A percentile compares a stretch with the other conserved stretches of the same genome.
phyloP scores from a whole-genome alignment of 2,888 invertebrate genomes.

The Caenorhabditis panamensis region DNA sequence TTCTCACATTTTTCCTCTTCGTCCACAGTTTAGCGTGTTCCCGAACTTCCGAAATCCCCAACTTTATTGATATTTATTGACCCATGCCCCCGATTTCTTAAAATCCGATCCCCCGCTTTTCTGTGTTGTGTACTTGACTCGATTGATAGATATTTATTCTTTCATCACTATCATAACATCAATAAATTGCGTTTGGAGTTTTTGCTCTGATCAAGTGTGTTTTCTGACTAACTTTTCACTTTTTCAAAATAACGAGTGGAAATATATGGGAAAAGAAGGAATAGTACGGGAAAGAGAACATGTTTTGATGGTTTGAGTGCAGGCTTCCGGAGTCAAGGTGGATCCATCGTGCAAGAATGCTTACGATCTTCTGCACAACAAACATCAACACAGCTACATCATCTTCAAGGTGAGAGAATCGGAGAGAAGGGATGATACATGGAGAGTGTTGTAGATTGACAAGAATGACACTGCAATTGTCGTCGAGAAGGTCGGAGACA shows the following conservation, averaged over 20 bases:
- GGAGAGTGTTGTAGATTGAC: slow-evolving; percentile 69
- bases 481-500: slow-evolving; percentile 81
- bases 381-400: slow-evolving; percentile 80
- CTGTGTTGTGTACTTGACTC: slow-evolving; percentile 17
- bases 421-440: background rate
- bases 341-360: slow-evolving; percentile 80
- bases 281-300: background rate
- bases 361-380: slow-evolving; percentile 81
- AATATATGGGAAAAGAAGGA: slow-evolving; percentile 4
- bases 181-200: slow-evolving; percentile 11
- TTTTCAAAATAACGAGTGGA: slow-evolving; percentile 41
- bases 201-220: background rate
- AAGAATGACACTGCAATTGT: slow-evolving; percentile 81
- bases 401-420: slow-evolving; percentile 75
- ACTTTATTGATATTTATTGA: slow-evolving; percentile 6
- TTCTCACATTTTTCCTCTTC: slow-evolving; percentile 24
- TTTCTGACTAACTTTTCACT: background rate
- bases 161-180: slow-evolving; percentile 20
- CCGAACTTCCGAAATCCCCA: slow-evolving; percentile 22
- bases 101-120: slow-evolving; percentile 27
- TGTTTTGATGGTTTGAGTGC: slow-evolving; percentile 1
- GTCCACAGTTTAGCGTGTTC: slow-evolving; percentile 20
- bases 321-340: slow-evolving; percentile 80
- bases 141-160: slow-evolving; percentile 8
- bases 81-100: slow-evolving; percentile 24